Percentiles rank a stretch among this genome's conserved stretches.
phyloP scores from a whole-genome alignment of 1,140 invertebrate species.

The Ooceraea biroi region DNA sequence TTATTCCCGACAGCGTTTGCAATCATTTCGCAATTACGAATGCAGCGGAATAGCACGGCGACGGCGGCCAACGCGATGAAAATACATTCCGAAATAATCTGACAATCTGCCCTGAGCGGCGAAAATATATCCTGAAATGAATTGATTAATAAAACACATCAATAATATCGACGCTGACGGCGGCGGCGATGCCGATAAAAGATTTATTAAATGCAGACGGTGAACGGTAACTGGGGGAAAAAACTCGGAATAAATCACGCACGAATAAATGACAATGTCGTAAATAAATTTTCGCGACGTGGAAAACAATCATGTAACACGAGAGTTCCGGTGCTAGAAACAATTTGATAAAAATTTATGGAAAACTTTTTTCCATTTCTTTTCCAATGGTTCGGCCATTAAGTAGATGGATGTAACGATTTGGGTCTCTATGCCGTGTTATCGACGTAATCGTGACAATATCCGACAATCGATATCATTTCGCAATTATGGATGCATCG shows the following conservation, averaged over 20 bases:
- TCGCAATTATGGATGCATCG: slow-evolving; percentile 28
- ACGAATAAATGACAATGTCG: slow-evolving; percentile 27
- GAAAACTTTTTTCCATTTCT: no score
- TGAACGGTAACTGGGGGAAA: slow-evolving; percentile 23
- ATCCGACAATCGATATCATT: slow-evolving; percentile 39
- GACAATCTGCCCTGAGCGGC: slow-evolving; percentile 26
- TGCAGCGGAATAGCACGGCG: slow-evolving; percentile 18
- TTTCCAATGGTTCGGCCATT: neutral
- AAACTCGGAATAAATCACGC: slow-evolving; percentile 38
- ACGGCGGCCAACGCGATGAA: slow-evolving; percentile 34
- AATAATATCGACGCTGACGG: slow-evolving; percentile 36
- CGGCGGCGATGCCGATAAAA: slow-evolving; percentile 56
- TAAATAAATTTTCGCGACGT: slow-evolving; percentile 36
- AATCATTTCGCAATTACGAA: slow-evolving; percentile 62
- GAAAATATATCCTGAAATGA: slow-evolving; percentile 32
- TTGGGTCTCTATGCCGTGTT: neutral
- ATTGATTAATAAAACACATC: slow-evolving; percentile 63
- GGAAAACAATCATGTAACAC: neutral
- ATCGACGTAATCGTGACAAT: neutral
- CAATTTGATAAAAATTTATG: neutral
- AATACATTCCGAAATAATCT: slow-evolving; percentile 54
- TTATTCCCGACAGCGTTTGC: slow-evolving; percentile 42
- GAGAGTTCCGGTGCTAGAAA: neutral
- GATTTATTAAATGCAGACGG: slow-evolving; percentile 51
- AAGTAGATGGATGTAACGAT: neutral